Percentiles rank a stretch among this genome's conserved stretches.
These are phyloP conservation scores for Crypturellus tataupa DNA, from an alignment of 2,797 vertebrate species.

Conservation along the genomic window DNA sequence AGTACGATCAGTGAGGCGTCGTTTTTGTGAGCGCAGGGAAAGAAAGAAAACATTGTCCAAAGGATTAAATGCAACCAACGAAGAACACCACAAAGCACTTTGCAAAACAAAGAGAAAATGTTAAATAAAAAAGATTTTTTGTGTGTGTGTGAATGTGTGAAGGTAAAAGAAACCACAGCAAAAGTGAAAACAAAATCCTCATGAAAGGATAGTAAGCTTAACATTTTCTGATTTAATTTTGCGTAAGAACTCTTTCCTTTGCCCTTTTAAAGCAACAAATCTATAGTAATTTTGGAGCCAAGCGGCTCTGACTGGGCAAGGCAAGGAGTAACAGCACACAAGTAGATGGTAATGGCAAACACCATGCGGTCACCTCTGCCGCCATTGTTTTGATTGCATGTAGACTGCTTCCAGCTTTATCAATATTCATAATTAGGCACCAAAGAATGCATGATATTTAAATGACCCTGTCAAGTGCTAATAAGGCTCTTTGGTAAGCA, in stretches of 20 bases:
- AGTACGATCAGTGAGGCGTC: slow-evolving; percentile 77
- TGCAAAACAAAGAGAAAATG: slow-evolving; percentile 79
- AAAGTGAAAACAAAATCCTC: slow-evolving; percentile 79
- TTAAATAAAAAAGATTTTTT: slow-evolving; percentile 51
- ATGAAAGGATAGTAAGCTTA: slow-evolving; percentile 77
- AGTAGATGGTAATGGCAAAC: slow-evolving; percentile 85
- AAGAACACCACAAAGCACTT: slow-evolving; percentile 84
- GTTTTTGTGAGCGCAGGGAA: slow-evolving; percentile 76
- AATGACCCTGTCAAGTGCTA: slow-evolving; percentile 69
- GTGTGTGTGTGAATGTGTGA: slow-evolving; percentile 58
- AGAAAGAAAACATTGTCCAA: slow-evolving; percentile 73
- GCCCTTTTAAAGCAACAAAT: slow-evolving; percentile 73
- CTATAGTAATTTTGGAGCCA: slow-evolving; percentile 23
- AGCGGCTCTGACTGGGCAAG: slow-evolving; percentile 73
- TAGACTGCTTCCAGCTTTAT: slow-evolving; percentile 91
- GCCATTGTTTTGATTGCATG: slow-evolving; percentile 88
- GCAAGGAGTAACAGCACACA: slow-evolving; percentile 84
- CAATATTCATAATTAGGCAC: slow-evolving; percentile 67
- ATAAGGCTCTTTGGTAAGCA: slow-evolving; percentile 69
- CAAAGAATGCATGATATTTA: slow-evolving; percentile 67
- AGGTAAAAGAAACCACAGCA: slow-evolving; percentile 79
- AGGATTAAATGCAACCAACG: slow-evolving; percentile 66
- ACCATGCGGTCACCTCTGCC: slow-evolving; percentile 93
- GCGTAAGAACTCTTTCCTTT: slow-evolving; percentile 82
- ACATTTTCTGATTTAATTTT: slow-evolving; percentile 78